These are phyloP conservation scores for Ericerus pela DNA, from an alignment of 1,140 invertebrate genomes.

Conservation along the genomic window DNA sequence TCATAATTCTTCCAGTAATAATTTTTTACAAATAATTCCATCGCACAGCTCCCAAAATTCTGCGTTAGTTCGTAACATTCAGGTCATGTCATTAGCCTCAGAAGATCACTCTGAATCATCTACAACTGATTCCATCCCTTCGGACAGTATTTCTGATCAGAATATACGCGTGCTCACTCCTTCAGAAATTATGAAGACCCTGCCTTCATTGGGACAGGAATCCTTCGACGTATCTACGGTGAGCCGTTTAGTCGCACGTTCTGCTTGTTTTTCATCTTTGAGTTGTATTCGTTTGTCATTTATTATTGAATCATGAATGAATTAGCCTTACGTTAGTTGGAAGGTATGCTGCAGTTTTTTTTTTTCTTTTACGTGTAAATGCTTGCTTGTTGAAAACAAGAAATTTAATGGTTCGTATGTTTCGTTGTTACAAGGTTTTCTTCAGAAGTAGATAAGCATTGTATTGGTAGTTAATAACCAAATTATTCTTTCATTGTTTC, in stretches of 20 bases:
- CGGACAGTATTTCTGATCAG: slow-evolving; percentile 39
- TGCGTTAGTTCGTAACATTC: slow-evolving; percentile 1
- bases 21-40: slow-evolving; percentile 18
- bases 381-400: not conserved
- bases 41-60: slow-evolving; percentile 16
- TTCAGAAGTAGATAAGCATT: too few relatives aligned
- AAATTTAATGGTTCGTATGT: not conserved
- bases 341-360: slow-evolving; percentile 1
- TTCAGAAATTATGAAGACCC: slow-evolving; percentile 71
- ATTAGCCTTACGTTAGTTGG: too few relatives aligned
- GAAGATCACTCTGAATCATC: slow-evolving; percentile 22
- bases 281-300: slow-evolving; percentile 15
- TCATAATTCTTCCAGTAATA: slow-evolving; percentile 14
- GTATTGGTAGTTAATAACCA: too few relatives aligned
- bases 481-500: too few relatives aligned
- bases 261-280: not conserved
- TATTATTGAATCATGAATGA: too few relatives aligned
- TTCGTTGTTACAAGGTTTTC: too few relatives aligned
- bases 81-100: slow-evolving; percentile 14
- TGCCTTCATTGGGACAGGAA: slow-evolving; percentile 60
- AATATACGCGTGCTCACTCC: slow-evolving; percentile 71
- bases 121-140: slow-evolving; percentile 32
- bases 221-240: slow-evolving; percentile 47
- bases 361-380: too few relatives aligned
- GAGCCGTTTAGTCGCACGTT: slow-evolving; percentile 31